Base-by-base conservation (phyloP, 1,140 invertebrate genomes). In the Camponotus pennsylvanicus region DNA sequence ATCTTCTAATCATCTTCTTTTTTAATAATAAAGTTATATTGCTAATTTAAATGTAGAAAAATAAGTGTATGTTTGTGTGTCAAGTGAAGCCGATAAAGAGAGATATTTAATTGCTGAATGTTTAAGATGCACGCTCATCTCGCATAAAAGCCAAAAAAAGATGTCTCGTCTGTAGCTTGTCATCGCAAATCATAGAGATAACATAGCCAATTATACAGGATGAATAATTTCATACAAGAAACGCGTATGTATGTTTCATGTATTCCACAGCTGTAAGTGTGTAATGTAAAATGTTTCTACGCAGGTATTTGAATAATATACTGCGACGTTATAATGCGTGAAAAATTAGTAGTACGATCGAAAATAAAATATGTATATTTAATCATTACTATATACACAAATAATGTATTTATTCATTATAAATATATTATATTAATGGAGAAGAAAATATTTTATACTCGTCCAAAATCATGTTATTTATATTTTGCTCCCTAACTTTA, bases 111-210 rank as follows among this genome's bases (percentile, higher is more conserved):
- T 75, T n/a, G 37, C 3, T 59, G 27, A 75, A 75, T 40, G 52
- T 52, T 34, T 15, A 13, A 75, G n/a, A 52, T 59, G 52, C n/a
- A 59, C 13, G 49, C 18, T 75, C 52, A 59, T 75, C 71, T 59
- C 55, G 52, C 34, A 59, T 40, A 11, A 27, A 27, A n/a, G 71
- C 34, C 70, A 57, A 73, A 75, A 59, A 75, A 59, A 13, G 59
- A 75, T n/a, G 21, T 75, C 52, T 75, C 6, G 52, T 75, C 52
- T 11, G 15, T 9, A 73, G 37, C 70, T 73, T 73, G 70, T 73
- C 70, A 73, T 57, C 70, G 70, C 55, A 73, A 73, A 73, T 57
- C 70, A 55, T 34, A 73, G 70, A 73, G 18, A 32, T 37, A 75
- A 75, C 71, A 27, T 13, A 57, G 71, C 34, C 71, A 75, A 75